Conservation (phyloP, 2,113 vertebrate species). For the Apodemus sylvaticus region DNA sequence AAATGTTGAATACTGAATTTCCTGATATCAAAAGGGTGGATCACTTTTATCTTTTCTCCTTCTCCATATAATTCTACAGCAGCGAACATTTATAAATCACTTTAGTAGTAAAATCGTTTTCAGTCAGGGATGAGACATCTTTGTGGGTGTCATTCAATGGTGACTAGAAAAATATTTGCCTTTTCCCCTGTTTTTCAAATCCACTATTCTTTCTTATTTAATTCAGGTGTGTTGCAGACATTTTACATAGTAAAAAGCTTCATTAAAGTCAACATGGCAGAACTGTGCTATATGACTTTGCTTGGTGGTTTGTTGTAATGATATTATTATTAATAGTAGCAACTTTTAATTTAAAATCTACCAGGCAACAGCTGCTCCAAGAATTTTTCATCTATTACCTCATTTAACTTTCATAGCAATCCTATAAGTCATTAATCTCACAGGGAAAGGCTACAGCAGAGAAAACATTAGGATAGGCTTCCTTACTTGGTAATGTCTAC, state of each 20-base stretch:
- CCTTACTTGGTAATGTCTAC: background rate
- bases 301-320: background rate
- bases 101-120: background rate
- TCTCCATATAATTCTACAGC: background rate
- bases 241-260: slow-evolving; percentile 60
- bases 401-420: background rate
- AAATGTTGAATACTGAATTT: slow-evolving; percentile 13
- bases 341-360: background rate
- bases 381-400: background rate
- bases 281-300: background rate
- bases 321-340: slow-evolving; percentile 19
- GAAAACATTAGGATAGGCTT: background rate
- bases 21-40: background rate
- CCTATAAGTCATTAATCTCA: background rate
- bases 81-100: background rate
- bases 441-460: background rate
- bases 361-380: background rate
- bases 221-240: slow-evolving; percentile 45
- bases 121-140: background rate
- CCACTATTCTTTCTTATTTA: background rate
- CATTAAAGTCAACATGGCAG: background rate
- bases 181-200: background rate
- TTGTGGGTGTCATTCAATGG: background rate
- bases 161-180: background rate
- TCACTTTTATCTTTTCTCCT: background rate